Base-by-base conservation (phyloP, 2,113 vertebrate genomes). In the Arothron firmamentum region DNA sequence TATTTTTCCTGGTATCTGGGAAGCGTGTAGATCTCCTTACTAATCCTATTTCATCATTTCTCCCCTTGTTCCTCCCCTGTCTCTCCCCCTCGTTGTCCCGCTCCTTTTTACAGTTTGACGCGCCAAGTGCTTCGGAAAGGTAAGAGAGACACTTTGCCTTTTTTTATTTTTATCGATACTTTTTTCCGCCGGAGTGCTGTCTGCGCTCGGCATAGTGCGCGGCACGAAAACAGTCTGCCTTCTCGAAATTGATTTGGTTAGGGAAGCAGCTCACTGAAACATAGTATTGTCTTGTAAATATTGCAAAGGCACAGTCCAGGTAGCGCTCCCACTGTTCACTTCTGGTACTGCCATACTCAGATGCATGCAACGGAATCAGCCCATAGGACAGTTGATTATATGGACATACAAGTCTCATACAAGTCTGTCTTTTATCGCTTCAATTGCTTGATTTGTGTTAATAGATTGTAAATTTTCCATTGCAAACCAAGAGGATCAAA, bases 111-210 rank as follows among this genome's bases (percentile, higher is more conserved):
- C 79, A 87, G 87, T 74, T 84, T 84, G 72, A 80, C 46, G 60
- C 62, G 74, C 42, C 72, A 49, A 78, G 84, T 59, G 65, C 76
- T 83, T 85, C 63, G 77, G 62, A 81, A 9, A 87, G 87, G 87
- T 89, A 89, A 86, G 82, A 72, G 66, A 68, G 45, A 64, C 48
- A 64, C 62, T 69, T 25, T 55, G 59, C 59, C 47, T 79, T 84
- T 74, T 67, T 74, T 73, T 62, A 66, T 28, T 28, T 28, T 28
- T 5, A 28, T 28, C 6, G 4, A 5, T 3, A 28, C 25, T 28
- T 28, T 28, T 5, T 28, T 28, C 6, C 6, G 6, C 25, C 78
- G 70, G 76, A 77, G 59, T 41, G 81, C 67, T 68, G 56, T 73
- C 81, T 56, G 57, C 72, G 59, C 52, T 79, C 67, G 68, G 75